Base-by-base conservation (phyloP, 1,140 invertebrate species). In the Stratiolaelaps scimitus region DNA sequence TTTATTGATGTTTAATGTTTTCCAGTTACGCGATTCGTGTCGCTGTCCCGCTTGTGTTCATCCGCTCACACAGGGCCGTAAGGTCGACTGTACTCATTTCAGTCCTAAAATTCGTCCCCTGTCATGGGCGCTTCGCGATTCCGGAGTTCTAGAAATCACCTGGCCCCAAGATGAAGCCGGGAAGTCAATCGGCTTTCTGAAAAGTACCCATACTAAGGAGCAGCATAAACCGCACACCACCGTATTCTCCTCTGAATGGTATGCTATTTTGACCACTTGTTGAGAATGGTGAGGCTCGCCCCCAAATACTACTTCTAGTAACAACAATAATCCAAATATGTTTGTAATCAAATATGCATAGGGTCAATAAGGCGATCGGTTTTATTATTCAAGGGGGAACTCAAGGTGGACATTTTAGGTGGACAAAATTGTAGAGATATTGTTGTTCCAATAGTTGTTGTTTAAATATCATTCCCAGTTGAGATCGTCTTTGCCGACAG, bases 1-100 rank as follows among this genome's bases (percentile, higher is more conserved):
- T 4, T 40, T 4, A 40, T 6, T 40, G 34, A 40, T 40, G 10
- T 10, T 40, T 10, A 10, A 40, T 40, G 4, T 10, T 48, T 60
- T 60, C 13, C 53, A 60, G 53, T 26, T 60, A 20, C 53, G 53
- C 15, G 53, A 60, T 26, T 60, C 53, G 13, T 60, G 53, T 60
- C 13, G 53, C 26, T 60, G 53, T 26, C 53, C 53, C 26, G 26
- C 26, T 19, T 60, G 53, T 26, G 53, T 60, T 15, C 53, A 60
- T 26, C 53, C 53, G 17, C 53, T 60, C 10, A 60, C 53, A 17
- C 53, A 60, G 26, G 53, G 53, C 15, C 17, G 53, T 15, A 60
- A 60, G 34, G 23, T 60, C 1, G 53, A 60, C 23, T 60, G 53
- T 23, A 60, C 53, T 10, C 53, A 60, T 26, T 60, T 29, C 26